Evolutionary conservation across 1,140 invertebrate species (phyloP).

Genomic region (Drosophila busckii): DNA sequence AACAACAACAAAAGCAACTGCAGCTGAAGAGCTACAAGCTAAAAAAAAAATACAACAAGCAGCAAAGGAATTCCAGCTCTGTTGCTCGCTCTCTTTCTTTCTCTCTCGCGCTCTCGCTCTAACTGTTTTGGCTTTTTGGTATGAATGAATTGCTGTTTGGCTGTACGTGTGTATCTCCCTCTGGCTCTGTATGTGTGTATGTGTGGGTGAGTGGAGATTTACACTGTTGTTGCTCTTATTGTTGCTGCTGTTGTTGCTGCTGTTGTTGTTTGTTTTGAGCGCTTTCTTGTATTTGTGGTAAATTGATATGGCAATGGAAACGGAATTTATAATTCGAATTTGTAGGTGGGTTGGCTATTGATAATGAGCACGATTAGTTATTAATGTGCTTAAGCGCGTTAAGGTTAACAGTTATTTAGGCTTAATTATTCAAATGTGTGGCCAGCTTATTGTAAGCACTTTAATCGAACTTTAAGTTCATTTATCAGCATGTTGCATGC

Average conservation of each 20-base stretch:
- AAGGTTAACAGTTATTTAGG: constrained; percentile 1
- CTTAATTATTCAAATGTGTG: constrained; percentile 12
- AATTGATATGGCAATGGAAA: constrained; percentile 58
- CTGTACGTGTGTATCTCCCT: background rate
- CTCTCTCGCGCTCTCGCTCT: constrained; percentile 2
- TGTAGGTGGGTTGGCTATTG: constrained; percentile 38
- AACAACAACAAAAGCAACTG: constrained; percentile 25
- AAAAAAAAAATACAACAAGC: constrained; percentile 24
- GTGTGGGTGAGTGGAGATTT: constrained; percentile 45
- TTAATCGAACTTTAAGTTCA: no score
- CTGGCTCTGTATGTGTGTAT: constrained; percentile 8
- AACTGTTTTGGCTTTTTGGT: constrained; percentile 38
- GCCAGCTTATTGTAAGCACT: no score
- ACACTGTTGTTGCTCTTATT: constrained; percentile 12
- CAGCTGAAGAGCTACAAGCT: constrained; percentile 48
- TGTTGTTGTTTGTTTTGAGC: constrained; percentile 24
- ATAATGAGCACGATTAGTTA: constrained; percentile 33
- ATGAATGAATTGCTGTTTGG: constrained; percentile 57
- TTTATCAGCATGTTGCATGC: no score
- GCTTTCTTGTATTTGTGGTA: constrained; percentile 37
- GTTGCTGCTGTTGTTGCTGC: constrained; percentile 14
- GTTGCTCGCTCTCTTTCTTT: background rate
- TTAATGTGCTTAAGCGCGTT: constrained; percentile 4
- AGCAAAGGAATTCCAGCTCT: constrained; percentile 26
- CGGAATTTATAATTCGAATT: constrained; percentile 26